phyloP scores from a whole-genome alignment of 2,113 vertebrate species.

The Cranoglanis bouderius region DNA sequence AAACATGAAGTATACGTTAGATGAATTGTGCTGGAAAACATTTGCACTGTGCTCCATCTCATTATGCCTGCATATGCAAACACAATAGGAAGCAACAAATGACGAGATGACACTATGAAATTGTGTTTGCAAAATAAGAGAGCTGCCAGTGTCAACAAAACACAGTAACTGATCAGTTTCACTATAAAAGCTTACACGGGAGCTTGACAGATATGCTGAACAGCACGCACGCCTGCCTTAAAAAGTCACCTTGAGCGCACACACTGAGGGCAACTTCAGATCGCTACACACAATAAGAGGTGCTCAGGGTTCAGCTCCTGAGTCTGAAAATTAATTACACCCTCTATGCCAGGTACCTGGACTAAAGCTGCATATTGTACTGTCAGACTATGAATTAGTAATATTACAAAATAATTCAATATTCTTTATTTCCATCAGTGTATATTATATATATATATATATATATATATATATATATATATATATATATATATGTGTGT shows the following conservation, averaged over 20 bases:
- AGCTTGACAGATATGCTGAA: background rate
- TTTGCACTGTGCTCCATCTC: background rate
- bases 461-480: too few species aligned
- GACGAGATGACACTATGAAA: background rate
- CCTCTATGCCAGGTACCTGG: background rate
- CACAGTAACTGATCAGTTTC: background rate
- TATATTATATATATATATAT: background rate
- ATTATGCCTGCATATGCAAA: background rate
- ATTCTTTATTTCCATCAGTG: background rate
- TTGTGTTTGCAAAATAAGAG: background rate
- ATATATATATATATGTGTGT: too few species aligned
- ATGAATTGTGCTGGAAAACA: background rate
- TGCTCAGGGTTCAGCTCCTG: background rate
- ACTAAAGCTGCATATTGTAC: background rate
- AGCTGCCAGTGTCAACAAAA: background rate
- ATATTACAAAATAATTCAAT: background rate
- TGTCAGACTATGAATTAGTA: background rate
- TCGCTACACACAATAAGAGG: background rate
- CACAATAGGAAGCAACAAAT: background rate
- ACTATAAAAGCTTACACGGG: background rate
- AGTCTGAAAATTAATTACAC: background rate
- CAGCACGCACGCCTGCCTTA: background rate
- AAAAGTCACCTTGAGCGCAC: conserved; percentile 36
- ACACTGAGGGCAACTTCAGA: background rate
- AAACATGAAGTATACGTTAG: background rate